phyloP scores from a whole-genome alignment of 2,113 vertebrate genomes.

The Paracanthobrama guichenoti region DNA sequence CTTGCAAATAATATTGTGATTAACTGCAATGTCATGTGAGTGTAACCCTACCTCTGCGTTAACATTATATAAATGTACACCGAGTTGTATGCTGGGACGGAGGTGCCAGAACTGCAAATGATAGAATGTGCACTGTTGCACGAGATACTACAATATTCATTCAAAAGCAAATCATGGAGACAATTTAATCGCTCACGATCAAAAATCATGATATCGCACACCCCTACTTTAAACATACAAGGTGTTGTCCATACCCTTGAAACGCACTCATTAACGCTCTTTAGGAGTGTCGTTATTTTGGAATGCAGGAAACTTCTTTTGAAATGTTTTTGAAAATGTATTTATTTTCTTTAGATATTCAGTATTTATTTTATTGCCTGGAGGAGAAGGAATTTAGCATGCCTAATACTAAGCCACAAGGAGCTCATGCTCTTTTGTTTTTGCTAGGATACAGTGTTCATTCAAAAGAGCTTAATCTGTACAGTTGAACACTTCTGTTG shows the following conservation, averaged over 20 bases:
- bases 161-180: too few relatives aligned
- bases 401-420: not conserved
- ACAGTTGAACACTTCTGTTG: not conserved
- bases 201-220: too few relatives aligned
- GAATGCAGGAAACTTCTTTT: not conserved
- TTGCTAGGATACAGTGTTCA: conserved; percentile 12
- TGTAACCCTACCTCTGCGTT: too few relatives aligned
- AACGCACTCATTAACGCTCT: not conserved
- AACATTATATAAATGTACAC: too few relatives aligned
- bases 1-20: too few relatives aligned
- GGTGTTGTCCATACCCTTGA: not conserved
- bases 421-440: conserved; percentile 1
- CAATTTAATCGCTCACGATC: too few relatives aligned
- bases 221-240: not conserved
- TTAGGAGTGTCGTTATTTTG: not conserved
- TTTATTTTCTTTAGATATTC: not conserved
- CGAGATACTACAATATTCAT: too few relatives aligned
- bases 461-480: conserved; percentile 10
- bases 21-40: too few relatives aligned
- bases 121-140: too few relatives aligned
- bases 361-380: conserved; percentile 3
- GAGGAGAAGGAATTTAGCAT: conserved; percentile 17
- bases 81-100: too few relatives aligned
- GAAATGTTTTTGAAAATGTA: not conserved
- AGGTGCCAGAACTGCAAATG: too few relatives aligned